phyloP scores from a whole-genome alignment of 2,797 vertebrate species.

The Leucoraja ocellata region DNA sequence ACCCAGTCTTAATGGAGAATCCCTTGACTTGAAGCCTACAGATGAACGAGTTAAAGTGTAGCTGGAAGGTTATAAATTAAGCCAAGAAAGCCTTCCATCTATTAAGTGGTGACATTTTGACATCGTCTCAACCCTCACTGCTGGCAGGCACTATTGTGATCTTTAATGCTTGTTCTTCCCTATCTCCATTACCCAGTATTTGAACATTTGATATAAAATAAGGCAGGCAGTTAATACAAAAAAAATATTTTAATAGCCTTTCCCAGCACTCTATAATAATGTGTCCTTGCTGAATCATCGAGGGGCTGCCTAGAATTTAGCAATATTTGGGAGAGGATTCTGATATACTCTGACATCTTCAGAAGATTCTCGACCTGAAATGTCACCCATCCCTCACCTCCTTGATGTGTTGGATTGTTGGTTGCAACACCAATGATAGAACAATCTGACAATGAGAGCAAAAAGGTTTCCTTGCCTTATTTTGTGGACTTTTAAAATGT shows the following conservation, averaged over 20 bases:
- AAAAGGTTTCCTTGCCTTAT: neutral
- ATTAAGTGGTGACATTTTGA: neutral
- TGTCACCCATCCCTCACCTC: too few species aligned
- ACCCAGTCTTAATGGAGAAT: neutral
- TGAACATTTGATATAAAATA: neutral
- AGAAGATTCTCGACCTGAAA: too few species aligned
- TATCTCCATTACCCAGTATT: neutral
- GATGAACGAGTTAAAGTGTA: neutral
- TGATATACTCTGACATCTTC: neutral
- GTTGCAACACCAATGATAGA: neutral
- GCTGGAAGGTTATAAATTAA: neutral
- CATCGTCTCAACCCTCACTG: neutral
- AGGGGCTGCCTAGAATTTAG: neutral
- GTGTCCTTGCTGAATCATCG: neutral
- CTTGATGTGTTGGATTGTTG: neutral
- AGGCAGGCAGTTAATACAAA: neutral
- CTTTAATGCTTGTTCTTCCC: neutral
- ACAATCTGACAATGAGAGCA: neutral
- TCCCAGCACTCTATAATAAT: neutral
- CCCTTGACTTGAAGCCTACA: neutral
- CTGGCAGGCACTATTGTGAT: neutral
- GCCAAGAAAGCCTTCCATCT: neutral
- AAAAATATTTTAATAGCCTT: neutral
- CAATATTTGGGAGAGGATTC: neutral
- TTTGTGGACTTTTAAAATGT: neutral